phyloP scores from a whole-genome alignment of 2,113 vertebrate genomes.

The Dromas ardeola region DNA sequence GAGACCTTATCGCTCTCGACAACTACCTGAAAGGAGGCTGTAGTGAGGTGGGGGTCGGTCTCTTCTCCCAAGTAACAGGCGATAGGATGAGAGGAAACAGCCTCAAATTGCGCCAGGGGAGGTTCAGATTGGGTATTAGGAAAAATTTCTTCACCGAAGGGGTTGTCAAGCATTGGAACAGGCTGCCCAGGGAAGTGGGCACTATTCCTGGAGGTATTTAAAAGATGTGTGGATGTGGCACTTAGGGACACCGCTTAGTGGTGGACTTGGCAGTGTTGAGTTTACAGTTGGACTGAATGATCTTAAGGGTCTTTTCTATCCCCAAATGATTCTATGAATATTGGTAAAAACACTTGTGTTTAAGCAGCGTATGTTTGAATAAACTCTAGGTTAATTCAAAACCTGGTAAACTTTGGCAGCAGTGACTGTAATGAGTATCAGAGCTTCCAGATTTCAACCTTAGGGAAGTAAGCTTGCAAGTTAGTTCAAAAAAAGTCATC shows the following conservation, averaged over 20 bases:
- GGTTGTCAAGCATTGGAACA: not conserved
- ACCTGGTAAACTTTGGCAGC: not conserved
- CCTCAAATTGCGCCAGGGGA: not conserved
- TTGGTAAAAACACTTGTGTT: not conserved
- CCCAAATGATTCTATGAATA: not conserved
- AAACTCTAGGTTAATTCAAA: not conserved
- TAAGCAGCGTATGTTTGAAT: not conserved
- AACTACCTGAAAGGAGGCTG: not conserved
- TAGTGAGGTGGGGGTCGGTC: not conserved
- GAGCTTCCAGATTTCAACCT: not conserved
- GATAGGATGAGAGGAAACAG: not conserved
- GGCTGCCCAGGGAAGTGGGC: not conserved
- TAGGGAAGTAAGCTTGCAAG: not conserved
- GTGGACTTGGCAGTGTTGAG: not conserved
- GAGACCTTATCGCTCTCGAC: not conserved
- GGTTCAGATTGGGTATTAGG: not conserved
- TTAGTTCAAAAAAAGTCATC: not conserved
- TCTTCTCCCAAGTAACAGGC: not conserved
- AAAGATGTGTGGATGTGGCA: not conserved
- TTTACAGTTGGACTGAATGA: not conserved
- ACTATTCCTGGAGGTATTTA: not conserved
- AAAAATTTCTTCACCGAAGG: not conserved
- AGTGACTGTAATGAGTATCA: not conserved
- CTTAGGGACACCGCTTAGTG: not conserved
- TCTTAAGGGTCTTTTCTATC: not conserved